These are phyloP conservation scores for Augiades crinisus DNA, from an alignment of 2,888 invertebrate genomes.

Conservation along the genomic window DNA sequence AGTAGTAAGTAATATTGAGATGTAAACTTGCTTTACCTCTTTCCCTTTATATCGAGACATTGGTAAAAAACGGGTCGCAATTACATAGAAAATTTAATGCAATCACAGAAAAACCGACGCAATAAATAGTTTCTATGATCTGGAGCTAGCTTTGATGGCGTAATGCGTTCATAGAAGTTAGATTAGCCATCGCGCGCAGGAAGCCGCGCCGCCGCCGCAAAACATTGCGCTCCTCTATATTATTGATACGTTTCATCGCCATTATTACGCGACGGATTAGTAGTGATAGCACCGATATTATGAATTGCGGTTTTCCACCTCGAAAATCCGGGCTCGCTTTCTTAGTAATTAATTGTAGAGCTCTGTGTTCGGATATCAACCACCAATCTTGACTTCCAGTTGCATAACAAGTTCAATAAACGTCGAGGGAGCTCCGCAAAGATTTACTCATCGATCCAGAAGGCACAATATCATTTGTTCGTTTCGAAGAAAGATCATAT, in stretches of 20 bases:
- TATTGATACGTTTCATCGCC: not conserved
- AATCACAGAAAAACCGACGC: slow-evolving; percentile 5
- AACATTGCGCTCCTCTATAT: not conserved
- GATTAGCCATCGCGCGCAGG: not conserved
- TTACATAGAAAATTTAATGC: not conserved
- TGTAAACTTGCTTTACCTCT: no score
- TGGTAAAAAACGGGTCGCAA: not conserved
- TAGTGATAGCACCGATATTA: no score
- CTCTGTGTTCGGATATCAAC: no score
- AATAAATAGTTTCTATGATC: slow-evolving; percentile 8
- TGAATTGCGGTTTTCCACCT: no score
- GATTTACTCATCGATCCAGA: not conserved
- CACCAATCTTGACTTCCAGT: not conserved
- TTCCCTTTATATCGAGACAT: no score
- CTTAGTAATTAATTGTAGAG: no score
- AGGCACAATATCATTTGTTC: not conserved
- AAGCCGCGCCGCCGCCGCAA: not conserved
- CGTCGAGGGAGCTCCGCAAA: not conserved
- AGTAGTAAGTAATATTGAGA: no score
- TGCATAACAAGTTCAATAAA: not conserved
- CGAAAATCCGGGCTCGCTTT: no score
- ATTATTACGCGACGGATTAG: slow-evolving; percentile 2
- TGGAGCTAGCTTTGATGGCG: not conserved
- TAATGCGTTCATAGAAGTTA: not conserved
- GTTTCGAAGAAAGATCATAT: slow-evolving; percentile 13